Conservation (phyloP, 2,797 vertebrate genomes). For the Coendou prehensilis region DNA sequence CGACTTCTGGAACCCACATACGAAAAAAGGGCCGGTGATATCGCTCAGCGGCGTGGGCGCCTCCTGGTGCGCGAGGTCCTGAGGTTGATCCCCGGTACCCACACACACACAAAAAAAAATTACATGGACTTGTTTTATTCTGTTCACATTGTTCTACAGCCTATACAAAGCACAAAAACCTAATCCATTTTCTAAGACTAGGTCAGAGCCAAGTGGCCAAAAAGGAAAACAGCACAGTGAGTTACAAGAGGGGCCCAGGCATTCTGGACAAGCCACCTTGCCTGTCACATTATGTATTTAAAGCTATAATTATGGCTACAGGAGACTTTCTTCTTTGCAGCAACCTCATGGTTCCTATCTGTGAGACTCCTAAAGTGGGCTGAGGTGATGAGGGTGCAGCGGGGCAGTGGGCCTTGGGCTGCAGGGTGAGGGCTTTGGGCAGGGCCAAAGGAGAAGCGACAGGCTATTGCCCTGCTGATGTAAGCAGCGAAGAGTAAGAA, state of each 20-base stretch:
- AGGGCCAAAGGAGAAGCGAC: too few species aligned
- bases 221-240: conserved; percentile 23
- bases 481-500: background rate
- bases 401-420: fast-evolving
- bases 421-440: background rate
- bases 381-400: background rate
- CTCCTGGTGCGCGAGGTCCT: too few species aligned
- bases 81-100: too few species aligned
- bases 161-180: conserved; percentile 76
- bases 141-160: conserved; percentile 65
- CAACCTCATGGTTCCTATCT: conserved; percentile 94
- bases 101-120: too few species aligned
- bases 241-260: background rate
- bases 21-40: too few species aligned
- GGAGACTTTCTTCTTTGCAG: conserved; percentile 92
- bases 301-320: conserved; percentile 94
- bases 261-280: background rate
- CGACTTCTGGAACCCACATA: too few species aligned
- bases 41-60: too few species aligned
- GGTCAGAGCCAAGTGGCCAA: conserved; percentile 79
- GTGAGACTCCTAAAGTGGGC: conserved; percentile 90
- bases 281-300: conserved; percentile 91
- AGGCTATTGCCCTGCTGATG: background rate
- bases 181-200: conserved; percentile 85
- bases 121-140: conserved; percentile 64